Evolutionary conservation across 2,797 vertebrate species (phyloP).

Genomic region (Schizothorax lantsangensis): DNA sequence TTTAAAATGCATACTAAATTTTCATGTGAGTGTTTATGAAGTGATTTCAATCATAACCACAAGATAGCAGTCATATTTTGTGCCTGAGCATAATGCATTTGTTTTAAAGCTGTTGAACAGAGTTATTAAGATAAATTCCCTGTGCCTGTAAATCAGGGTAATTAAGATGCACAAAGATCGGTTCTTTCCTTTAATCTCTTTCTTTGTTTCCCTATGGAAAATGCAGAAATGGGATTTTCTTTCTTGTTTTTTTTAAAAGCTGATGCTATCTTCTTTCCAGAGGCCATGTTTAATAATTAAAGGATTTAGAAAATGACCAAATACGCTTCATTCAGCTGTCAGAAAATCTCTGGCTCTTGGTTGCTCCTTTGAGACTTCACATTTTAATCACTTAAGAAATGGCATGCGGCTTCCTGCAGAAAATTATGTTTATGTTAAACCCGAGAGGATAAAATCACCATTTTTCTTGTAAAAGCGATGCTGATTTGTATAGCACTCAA

Average conservation of each 20-base stretch:
- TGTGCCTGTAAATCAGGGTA: conserved; percentile 29
- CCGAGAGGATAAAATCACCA: conserved; percentile 4
- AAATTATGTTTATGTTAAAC: conserved; percentile 30
- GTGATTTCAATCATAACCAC: conserved; percentile 32
- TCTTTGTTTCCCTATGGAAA: conserved; percentile 61
- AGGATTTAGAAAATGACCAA: conserved; percentile 67
- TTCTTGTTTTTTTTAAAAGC: conserved; percentile 63
- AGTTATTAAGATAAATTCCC: conserved; percentile 37
- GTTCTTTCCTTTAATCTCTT: conserved; percentile 58
- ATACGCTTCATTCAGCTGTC: conserved; percentile 61
- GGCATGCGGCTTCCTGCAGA: not conserved
- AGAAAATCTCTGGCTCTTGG: conserved; percentile 49
- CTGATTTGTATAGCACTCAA: not conserved
- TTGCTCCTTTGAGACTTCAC: conserved; percentile 57
- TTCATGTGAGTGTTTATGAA: conserved; percentile 29
- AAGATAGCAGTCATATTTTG: conserved; percentile 37
- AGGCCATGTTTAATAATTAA: conserved; percentile 71
- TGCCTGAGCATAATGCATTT: conserved; percentile 9
- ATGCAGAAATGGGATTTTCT: conserved; percentile 67
- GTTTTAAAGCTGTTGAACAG: conserved; percentile 31
- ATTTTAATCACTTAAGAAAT: conserved; percentile 63
- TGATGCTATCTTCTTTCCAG: conserved; percentile 68
- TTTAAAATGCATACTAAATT: conserved; percentile 38
- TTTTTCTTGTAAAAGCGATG: conserved; percentile 13
- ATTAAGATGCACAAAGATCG: conserved; percentile 23